Evolutionary conservation across 1,140 invertebrate species (phyloP).

Genomic region (Drosophila saltans): DNA sequence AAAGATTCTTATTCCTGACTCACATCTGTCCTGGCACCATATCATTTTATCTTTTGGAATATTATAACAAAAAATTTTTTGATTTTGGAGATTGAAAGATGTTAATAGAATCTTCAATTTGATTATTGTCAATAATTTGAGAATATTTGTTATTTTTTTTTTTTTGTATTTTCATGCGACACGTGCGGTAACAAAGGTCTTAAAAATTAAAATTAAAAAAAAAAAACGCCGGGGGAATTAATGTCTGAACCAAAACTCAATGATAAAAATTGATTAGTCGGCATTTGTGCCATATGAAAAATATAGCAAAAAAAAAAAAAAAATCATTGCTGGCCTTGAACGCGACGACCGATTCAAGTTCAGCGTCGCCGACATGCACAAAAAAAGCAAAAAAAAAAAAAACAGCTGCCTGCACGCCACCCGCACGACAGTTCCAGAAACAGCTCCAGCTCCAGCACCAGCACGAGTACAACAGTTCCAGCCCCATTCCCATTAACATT

Average conservation of each 20-base stretch:
- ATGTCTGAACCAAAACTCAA: constrained; percentile 8
- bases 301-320: constrained; percentile 1
- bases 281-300: constrained; percentile 1
- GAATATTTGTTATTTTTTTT: background rate
- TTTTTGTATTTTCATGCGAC: constrained; percentile 1
- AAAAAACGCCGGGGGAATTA: background rate
- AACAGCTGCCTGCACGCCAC: constrained; percentile 40
- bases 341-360: constrained; percentile 69
- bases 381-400: constrained; percentile 14
- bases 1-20: no score
- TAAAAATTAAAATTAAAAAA: background rate
- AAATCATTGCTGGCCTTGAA: constrained; percentile 64
- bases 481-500: no score
- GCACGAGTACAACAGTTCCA: no score
- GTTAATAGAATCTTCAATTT: no score
- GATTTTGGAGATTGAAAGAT: no score
- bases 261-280: constrained; percentile 12
- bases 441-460: constrained; percentile 26
- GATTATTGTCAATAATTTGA: no score
- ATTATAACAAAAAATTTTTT: no score
- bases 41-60: no score
- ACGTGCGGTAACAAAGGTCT: background rate
- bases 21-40: no score
- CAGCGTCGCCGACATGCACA: constrained; percentile 60
- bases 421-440: constrained; percentile 48